A percentile compares a stretch with the other conserved stretches of the same genome.
phyloP scores from a whole-genome alignment of 2,797 vertebrate species.

The Lacerta viridis region DNA sequence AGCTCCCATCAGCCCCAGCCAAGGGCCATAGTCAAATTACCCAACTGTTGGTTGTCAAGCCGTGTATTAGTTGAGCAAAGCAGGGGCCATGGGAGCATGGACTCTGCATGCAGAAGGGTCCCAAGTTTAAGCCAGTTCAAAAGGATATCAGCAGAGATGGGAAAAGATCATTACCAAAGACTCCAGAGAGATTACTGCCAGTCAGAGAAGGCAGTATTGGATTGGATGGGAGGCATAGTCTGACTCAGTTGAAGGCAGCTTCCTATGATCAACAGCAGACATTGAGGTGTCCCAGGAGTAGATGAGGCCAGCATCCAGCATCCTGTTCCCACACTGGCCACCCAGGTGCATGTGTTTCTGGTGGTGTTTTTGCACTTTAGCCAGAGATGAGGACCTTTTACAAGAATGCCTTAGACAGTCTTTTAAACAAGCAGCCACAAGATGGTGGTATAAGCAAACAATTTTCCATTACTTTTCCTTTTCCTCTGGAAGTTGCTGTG shows the following conservation, averaged over 20 bases:
- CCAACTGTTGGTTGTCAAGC: no score
- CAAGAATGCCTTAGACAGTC: neutral
- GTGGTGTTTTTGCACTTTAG: neutral
- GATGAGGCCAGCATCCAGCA: no score
- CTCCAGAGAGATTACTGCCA: neutral
- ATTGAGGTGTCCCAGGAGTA: neutral
- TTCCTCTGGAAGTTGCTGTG: slow-evolving; percentile 6
- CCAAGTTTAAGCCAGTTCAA: neutral
- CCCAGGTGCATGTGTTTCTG: neutral
- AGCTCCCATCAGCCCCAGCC: no score
- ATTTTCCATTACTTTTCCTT: neutral
- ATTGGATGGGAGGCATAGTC: neutral
- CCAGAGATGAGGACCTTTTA: neutral
- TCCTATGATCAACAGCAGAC: neutral
- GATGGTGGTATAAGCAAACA: slow-evolving; percentile 76
- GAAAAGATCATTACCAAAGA: neutral
- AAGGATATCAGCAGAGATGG: neutral
- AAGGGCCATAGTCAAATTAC: no score
- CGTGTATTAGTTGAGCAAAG: no score
- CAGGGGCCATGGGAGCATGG: no score
- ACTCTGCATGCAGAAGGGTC: no score
- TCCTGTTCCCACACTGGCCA: no score
- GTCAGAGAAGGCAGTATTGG: neutral
- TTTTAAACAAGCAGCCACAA: slow-evolving; percentile 56
- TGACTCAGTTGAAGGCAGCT: neutral